phyloP scores from a whole-genome alignment of 2,113 vertebrate genomes.

The Proterorhinus semilunaris region DNA sequence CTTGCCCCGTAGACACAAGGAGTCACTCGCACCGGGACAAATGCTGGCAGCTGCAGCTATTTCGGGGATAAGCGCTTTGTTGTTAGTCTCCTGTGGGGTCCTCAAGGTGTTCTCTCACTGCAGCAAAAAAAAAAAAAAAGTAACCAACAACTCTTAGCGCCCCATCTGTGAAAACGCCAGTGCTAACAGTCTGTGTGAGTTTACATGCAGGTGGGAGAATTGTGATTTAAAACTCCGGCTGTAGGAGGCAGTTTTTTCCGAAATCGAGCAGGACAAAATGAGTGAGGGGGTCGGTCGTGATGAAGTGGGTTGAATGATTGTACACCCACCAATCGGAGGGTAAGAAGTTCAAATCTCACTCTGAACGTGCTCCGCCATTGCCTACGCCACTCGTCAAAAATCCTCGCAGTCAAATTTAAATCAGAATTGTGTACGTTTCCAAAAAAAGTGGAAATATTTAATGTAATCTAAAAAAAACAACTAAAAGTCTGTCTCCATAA shows the following conservation, averaged over 20 bases:
- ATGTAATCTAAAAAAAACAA: too few relatives aligned
- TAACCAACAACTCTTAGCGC: slow-evolving; percentile 2
- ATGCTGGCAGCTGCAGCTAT: slow-evolving; percentile 74
- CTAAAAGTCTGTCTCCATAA: too few relatives aligned
- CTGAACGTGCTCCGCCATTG: too few relatives aligned
- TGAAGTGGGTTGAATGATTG: not conserved
- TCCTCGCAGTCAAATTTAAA: too few relatives aligned
- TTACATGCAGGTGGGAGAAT: not conserved
- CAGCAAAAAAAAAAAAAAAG: not conserved
- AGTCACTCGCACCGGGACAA: slow-evolving; percentile 41
- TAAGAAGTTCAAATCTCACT: too few relatives aligned
- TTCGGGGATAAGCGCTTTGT: slow-evolving; percentile 61
- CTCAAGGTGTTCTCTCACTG: slow-evolving; percentile 37
- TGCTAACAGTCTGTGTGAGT: not conserved
- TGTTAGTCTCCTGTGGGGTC: slow-evolving; percentile 34
- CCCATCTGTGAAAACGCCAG: slow-evolving; percentile 4
- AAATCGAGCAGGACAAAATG: too few relatives aligned
- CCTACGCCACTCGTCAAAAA: too few relatives aligned
- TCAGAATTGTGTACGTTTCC: too few relatives aligned
- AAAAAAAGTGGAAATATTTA: too few relatives aligned
- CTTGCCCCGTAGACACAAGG: slow-evolving; percentile 12
- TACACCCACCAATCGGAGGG: not conserved
- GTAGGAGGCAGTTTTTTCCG: too few relatives aligned
- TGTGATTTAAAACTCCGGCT: not conserved
- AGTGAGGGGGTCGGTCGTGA: too few relatives aligned